These are phyloP conservation scores for Drosophila pallidifrons DNA, from an alignment of 1,140 invertebrate species.

Conservation along the genomic window DNA sequence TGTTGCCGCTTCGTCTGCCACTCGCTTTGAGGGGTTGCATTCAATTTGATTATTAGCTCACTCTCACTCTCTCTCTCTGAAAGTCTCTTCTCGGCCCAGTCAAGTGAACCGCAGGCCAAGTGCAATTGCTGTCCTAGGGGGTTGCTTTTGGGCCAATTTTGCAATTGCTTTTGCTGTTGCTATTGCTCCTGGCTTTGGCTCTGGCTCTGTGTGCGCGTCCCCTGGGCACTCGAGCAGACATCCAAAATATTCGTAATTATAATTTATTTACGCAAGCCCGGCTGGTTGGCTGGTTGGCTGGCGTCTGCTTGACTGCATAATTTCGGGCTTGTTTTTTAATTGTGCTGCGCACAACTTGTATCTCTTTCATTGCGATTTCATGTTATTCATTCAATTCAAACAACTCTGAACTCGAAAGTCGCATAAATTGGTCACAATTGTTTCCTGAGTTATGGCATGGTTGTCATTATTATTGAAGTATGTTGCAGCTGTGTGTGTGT, in stretches of 20 bases:
- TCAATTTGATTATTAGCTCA: conserved; percentile 80
- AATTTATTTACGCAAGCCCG: conserved; percentile 69
- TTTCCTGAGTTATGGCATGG: conserved; percentile 62
- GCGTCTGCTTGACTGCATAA: conserved; percentile 44
- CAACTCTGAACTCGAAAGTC: conserved; percentile 3
- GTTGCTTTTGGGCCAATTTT: conserved; percentile 31
- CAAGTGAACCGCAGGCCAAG: conserved; percentile 51
- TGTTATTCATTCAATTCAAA: conserved; percentile 41
- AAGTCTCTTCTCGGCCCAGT: conserved; percentile 33
- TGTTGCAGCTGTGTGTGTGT: neutral
- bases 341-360: conserved; percentile 51
- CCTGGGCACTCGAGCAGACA: conserved; percentile 21
- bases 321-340: conserved; percentile 65
- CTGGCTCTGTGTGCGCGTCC: neutral
- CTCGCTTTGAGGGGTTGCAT: conserved; percentile 63
- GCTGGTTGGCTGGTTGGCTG: neutral
- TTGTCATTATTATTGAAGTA: conserved; percentile 19
- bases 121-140: conserved; percentile 25
- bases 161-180: neutral
- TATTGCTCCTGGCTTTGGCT: neutral
- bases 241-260: conserved; percentile 55
- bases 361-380: conserved; percentile 28
- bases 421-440: conserved; percentile 71
- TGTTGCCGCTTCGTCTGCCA: conserved; percentile 62
- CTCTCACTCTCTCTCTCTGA: too few species aligned